Conservation (phyloP, 2,113 vertebrate genomes). For the Butastur rufipennis region DNA sequence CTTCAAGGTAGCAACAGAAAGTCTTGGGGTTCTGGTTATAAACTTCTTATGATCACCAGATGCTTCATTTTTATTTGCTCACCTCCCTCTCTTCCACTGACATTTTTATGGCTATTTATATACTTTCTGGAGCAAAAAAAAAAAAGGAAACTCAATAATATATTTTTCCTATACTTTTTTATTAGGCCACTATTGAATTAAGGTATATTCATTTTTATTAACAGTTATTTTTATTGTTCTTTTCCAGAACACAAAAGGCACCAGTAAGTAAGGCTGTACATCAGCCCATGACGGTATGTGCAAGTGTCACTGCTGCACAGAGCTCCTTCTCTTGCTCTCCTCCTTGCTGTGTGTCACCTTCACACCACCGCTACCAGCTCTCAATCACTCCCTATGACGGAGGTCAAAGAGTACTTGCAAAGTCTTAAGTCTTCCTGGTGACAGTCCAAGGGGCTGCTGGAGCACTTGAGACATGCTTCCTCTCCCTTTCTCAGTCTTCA, state of each 20-base stretch:
- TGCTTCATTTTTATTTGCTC: conserved; percentile 18
- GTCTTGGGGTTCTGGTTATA: not conserved
- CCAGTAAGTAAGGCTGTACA: not conserved
- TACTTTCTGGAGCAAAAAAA: not conserved
- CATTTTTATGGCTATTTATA: conserved; percentile 12
- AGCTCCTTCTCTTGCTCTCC: not conserved
- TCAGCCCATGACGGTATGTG: not conserved
- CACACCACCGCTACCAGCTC: not conserved
- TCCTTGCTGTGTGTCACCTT: not conserved
- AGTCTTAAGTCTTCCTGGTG: conserved; percentile 5
- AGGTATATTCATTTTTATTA: conserved; percentile 41
- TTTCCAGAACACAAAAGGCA: not conserved
- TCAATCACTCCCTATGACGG: not conserved
- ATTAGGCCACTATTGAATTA: conserved; percentile 28
- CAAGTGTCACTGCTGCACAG: not conserved
- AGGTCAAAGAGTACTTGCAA: conserved; percentile 19
- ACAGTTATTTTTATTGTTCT: not conserved
- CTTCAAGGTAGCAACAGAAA: not conserved
- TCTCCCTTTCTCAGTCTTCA: not conserved
- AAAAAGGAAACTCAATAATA: not conserved
- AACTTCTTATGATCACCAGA: not conserved
- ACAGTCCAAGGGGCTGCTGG: not conserved
- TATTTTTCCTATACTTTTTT: conserved; percentile 33
- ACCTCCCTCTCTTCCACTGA: not conserved
- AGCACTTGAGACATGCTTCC: not conserved